A percentile compares a stretch with the other conserved stretches of the same genome.
These are phyloP conservation scores for Spodoptera picta DNA, from an alignment of 2,888 invertebrate genomes.

Conservation along the genomic window DNA sequence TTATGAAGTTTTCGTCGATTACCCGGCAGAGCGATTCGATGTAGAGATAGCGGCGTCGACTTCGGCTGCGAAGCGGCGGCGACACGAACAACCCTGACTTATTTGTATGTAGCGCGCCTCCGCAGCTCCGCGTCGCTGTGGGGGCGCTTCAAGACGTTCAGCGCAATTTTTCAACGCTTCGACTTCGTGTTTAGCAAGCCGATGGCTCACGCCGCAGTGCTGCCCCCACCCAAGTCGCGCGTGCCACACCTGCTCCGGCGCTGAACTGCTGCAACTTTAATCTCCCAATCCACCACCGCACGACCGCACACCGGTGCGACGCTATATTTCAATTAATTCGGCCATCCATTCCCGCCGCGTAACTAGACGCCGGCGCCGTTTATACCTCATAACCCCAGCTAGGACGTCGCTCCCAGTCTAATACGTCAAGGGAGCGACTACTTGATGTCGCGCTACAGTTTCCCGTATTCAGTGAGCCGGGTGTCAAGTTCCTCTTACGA, in stretches of 20 bases:
- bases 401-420: slow-evolving; percentile 56
- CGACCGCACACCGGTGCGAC: slow-evolving; percentile 81
- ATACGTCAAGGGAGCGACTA: slow-evolving; percentile 61
- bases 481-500: slow-evolving; percentile 19
- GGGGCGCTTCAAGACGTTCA: slow-evolving; percentile 81
- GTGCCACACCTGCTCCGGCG: slow-evolving; percentile 77
- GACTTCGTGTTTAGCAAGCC: slow-evolving; percentile 81
- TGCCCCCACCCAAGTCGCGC: slow-evolving; percentile 53
- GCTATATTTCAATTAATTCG: slow-evolving; percentile 88
- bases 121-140: slow-evolving; percentile 72
- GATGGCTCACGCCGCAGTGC: slow-evolving; percentile 74
- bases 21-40: slow-evolving; percentile 38
- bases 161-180: slow-evolving; percentile 86
- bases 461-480: slow-evolving; percentile 28
- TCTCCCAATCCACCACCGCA: slow-evolving; percentile 82
- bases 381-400: slow-evolving; percentile 73
- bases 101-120: slow-evolving; percentile 83
- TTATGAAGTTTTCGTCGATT: slow-evolving; percentile 50
- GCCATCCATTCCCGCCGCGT: slow-evolving; percentile 80
- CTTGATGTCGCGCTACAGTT: slow-evolving; percentile 51
- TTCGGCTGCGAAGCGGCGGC: slow-evolving; percentile 46
- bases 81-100: slow-evolving; percentile 65
- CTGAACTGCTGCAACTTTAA: slow-evolving; percentile 84
- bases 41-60: slow-evolving; percentile 51
- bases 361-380: slow-evolving; percentile 77